A percentile compares a stretch with the other conserved stretches of the same genome.
These are phyloP conservation scores for Stichodactyla mertensii DNA, from an alignment of 64 coral and sea anemone genomes.

Conservation along the genomic window DNA sequence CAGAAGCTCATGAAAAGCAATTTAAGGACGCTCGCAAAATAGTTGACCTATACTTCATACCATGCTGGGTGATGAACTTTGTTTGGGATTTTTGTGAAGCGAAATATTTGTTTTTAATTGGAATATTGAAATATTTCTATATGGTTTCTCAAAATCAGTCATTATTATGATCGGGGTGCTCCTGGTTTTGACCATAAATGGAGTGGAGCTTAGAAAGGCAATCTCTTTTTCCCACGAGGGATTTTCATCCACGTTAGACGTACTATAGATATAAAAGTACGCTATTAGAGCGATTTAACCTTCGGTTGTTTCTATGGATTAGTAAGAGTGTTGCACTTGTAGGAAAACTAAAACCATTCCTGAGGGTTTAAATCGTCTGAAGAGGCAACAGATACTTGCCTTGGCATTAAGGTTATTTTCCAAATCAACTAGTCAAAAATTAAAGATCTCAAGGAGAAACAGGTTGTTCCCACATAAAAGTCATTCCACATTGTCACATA, in stretches of 20 bases:
- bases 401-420: not conserved
- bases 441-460: not conserved
- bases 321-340: not conserved
- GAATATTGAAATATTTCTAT: not conserved
- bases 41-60: not conserved
- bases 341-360: not conserved
- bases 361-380: not conserved
- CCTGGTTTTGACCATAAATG: slow-evolving; percentile 10
- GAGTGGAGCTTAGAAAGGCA: not conserved
- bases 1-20: not conserved
- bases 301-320: not conserved
- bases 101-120: not conserved
- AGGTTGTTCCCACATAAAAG: not conserved
- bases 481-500: not conserved
- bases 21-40: not conserved
- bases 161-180: not conserved
- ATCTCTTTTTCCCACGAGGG: not conserved
- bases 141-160: not conserved
- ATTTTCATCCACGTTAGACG: not conserved
- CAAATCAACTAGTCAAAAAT: not conserved
- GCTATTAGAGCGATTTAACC: not conserved
- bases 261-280: not conserved
- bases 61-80: not conserved
- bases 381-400: not conserved
- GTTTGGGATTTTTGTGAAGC: not conserved